Conservation (phyloP, 2,888 invertebrate species). For the Pristionchus maxplancki region DNA sequence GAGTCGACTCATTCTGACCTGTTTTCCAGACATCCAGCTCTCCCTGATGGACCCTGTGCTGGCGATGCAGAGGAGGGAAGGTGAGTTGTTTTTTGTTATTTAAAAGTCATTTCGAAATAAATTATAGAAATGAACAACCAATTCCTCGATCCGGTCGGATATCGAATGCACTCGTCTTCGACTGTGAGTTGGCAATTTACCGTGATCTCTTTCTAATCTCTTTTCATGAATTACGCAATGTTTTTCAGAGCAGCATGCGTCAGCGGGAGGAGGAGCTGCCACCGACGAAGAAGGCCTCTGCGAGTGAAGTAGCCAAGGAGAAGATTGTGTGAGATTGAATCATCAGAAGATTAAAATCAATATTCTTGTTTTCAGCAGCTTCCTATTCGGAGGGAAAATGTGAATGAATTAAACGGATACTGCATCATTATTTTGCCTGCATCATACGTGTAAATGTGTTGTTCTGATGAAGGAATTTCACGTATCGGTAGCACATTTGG, state of each 20-base stretch:
- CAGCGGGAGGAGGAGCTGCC: background rate
- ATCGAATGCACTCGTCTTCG: slow-evolving; percentile 38
- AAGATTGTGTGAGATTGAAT: slow-evolving; percentile 19
- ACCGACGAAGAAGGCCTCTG: background rate
- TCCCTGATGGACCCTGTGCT: slow-evolving; percentile 39
- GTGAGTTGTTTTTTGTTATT: background rate
- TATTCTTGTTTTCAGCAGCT: background rate
- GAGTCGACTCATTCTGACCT: too few relatives aligned
- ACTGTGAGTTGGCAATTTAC: background rate
- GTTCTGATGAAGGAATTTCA: background rate
- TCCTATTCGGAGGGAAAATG: slow-evolving; percentile 48
- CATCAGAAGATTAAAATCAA: background rate
- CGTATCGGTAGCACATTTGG: too few relatives aligned
- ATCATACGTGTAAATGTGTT: background rate
- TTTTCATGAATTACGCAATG: background rate
- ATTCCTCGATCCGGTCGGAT: slow-evolving; percentile 34
- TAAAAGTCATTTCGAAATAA: background rate
- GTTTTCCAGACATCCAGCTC: slow-evolving; percentile 33
- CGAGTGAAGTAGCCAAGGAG: slow-evolving; percentile 32
- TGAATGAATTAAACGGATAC: background rate
- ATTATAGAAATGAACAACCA: slow-evolving; percentile 37
- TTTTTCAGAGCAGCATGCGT: background rate
- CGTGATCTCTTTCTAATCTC: background rate
- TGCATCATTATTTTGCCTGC: background rate
- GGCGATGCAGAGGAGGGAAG: slow-evolving; percentile 22